A percentile compares a stretch with the other conserved stretches of the same genome.
phyloP scores from a whole-genome alignment of 2,797 vertebrate species.

The Manis crassicaudata region DNA sequence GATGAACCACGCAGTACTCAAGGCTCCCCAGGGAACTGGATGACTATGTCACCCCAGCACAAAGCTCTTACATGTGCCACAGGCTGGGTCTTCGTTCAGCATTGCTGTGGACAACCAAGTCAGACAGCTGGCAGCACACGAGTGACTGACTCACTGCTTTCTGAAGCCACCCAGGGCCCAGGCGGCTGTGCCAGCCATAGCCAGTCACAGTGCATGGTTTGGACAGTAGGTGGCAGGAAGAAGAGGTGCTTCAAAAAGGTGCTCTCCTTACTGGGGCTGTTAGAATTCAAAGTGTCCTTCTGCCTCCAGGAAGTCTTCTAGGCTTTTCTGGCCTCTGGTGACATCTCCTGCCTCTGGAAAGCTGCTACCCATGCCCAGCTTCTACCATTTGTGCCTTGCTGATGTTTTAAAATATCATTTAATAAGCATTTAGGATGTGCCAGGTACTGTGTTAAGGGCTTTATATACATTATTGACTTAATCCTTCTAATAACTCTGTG shows the following conservation, averaged over 20 bases:
- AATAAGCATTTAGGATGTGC: neutral
- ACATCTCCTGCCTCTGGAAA: neutral
- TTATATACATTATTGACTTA: neutral
- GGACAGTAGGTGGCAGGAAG: neutral
- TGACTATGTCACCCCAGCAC: neutral
- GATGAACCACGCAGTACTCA: neutral
- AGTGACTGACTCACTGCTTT: neutral
- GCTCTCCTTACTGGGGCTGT: neutral
- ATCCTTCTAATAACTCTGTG: neutral
- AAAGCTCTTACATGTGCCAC: neutral
- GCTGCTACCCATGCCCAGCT: neutral
- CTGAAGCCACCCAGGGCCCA: neutral
- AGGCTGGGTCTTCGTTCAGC: neutral
- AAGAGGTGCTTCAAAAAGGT: neutral
- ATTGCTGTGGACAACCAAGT: accelerated
- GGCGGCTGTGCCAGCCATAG: neutral
- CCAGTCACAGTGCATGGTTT: neutral
- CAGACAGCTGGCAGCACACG: neutral
- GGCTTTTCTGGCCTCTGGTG: neutral
- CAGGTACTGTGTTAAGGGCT: neutral
- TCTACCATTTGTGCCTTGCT: neutral
- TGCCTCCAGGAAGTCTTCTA: neutral
- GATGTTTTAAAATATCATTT: neutral
- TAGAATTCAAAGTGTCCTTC: neutral
- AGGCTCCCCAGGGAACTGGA: neutral